Evolutionary conservation across 2,113 vertebrate species (phyloP).

Genomic region (Buteo buteo): DNA sequence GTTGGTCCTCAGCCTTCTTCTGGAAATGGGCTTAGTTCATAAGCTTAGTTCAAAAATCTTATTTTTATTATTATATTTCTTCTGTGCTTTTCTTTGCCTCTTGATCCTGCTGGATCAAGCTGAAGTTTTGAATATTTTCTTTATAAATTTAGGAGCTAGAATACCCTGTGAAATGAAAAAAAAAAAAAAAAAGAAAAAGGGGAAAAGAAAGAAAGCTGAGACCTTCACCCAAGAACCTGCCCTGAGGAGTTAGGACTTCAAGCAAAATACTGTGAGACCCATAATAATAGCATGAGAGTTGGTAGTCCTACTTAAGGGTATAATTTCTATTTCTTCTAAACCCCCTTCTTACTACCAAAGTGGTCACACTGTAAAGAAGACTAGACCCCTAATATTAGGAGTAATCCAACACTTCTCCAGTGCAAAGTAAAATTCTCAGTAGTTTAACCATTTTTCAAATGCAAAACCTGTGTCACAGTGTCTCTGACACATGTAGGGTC

Average conservation of each 20-base stretch:
- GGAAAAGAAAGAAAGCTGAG: not conserved
- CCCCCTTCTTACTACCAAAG: not conserved
- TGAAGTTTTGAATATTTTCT: not conserved
- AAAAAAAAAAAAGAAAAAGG: rapidly evolving
- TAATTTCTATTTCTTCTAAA: conserved; percentile 34
- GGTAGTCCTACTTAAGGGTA: not conserved
- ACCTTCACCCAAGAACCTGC: not conserved
- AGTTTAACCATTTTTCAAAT: not conserved
- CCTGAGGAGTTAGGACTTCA: not conserved
- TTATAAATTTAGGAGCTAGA: not conserved
- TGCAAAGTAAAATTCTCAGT: not conserved
- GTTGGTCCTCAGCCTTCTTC: not conserved
- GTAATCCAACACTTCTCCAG: not conserved
- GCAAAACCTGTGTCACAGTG: not conserved
- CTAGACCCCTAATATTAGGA: not conserved
- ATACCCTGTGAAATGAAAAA: not conserved
- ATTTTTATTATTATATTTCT: not conserved
- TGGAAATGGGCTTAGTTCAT: not conserved
- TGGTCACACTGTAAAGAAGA: not conserved
- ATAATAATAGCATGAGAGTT: not conserved
- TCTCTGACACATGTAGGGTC: not conserved
- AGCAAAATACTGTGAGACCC: not conserved
- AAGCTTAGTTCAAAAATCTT: not conserved
- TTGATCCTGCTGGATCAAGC: not conserved
- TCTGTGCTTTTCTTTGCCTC: not conserved